phyloP scores from a whole-genome alignment of 2,888 invertebrate species.

The Dicyrtoma fusca region DNA sequence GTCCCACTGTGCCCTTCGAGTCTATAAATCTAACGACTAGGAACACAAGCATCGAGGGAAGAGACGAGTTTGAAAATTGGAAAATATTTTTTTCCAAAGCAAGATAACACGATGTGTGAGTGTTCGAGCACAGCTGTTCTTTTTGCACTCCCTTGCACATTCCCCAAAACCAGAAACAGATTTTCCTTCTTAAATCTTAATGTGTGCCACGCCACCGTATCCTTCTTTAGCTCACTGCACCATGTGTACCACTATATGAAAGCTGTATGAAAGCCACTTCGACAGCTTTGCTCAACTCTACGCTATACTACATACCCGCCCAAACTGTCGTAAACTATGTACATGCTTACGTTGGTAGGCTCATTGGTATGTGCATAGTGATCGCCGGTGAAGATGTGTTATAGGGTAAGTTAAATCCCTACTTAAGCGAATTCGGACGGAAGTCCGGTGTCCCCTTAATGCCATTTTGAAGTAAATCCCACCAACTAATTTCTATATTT shows the following conservation, averaged over 20 bases:
- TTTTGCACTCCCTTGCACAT: constrained; percentile 8
- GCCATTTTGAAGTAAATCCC: no score
- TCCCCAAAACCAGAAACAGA: not conserved
- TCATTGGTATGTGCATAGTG: no score
- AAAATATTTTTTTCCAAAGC: constrained; percentile 19
- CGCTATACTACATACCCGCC: no score
- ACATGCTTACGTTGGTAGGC: no score
- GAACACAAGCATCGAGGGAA: not conserved
- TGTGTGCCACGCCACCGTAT: not conserved
- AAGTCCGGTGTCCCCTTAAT: no score
- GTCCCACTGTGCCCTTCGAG: constrained; percentile 23
- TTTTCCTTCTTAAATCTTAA: constrained; percentile 4
- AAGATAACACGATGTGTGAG: not conserved
- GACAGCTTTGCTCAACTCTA: no score
- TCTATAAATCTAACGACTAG: constrained; percentile 5
- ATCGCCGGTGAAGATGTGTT: no score
- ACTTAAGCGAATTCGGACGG: no score
- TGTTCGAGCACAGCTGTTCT: constrained; percentile 22
- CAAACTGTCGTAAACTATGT: no score
- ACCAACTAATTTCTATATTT: no score
- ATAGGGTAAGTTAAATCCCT: no score
- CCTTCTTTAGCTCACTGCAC: not conserved
- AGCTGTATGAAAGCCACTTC: no score
- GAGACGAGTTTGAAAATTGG: constrained; percentile 24
- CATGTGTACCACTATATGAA: not conserved